phyloP scores from a whole-genome alignment of 2,888 invertebrate species.

The Diaphora mendica region DNA sequence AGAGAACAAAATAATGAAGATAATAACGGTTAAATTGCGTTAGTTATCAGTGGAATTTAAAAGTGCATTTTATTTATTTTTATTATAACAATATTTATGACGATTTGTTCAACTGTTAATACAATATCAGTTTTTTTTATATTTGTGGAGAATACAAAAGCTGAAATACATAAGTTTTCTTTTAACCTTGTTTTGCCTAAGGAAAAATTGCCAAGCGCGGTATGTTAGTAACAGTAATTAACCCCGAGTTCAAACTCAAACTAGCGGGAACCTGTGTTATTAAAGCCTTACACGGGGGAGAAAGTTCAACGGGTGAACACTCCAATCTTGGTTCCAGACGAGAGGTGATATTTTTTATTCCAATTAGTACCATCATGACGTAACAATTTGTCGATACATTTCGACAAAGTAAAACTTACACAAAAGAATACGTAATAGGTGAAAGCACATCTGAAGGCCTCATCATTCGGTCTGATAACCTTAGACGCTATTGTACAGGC shows the following conservation, averaged over 20 bases:
- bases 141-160: no score
- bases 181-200: slow-evolving; percentile 17
- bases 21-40: not conserved
- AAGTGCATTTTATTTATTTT: no score
- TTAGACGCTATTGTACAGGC: slow-evolving; percentile 75
- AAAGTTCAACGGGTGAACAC: slow-evolving; percentile 55
- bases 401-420: slow-evolving; percentile 58
- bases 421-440: slow-evolving; percentile 77
- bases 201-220: slow-evolving; percentile 23
- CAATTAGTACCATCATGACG: slow-evolving; percentile 64
- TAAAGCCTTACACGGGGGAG: slow-evolving; percentile 56
- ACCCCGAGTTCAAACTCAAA: slow-evolving; percentile 59
- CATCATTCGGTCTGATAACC: slow-evolving; percentile 85
- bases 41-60: not conserved
- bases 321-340: slow-evolving; percentile 51
- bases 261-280: slow-evolving; percentile 50
- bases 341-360: slow-evolving; percentile 57
- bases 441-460: slow-evolving; percentile 81
- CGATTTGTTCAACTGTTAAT: no score
- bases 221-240: slow-evolving; percentile 56
- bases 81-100: no score
- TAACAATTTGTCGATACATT: slow-evolving; percentile 60
- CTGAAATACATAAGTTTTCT: no score
- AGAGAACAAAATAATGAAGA: no score
- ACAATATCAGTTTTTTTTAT: no score